Conservation (phyloP, 2,113 vertebrate species). For the Ploceus nigricollis region DNA sequence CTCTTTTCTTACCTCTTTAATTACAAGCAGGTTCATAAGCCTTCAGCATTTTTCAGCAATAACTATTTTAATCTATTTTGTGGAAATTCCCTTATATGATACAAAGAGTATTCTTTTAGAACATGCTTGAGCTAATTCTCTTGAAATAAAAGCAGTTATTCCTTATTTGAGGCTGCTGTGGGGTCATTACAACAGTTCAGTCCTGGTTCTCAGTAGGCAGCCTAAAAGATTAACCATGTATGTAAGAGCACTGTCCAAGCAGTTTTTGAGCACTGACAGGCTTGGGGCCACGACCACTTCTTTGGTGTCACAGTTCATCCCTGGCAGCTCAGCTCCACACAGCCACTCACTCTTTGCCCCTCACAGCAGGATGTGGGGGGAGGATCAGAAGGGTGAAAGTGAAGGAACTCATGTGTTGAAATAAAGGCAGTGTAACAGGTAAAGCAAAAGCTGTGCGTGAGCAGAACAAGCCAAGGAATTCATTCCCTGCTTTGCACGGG, state of each 20-base stretch:
- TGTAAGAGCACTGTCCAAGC: neutral
- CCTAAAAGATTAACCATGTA: neutral
- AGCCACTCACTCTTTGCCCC: neutral
- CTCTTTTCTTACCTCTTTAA: neutral
- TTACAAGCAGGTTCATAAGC: neutral
- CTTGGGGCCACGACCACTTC: neutral
- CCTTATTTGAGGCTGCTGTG: neutral
- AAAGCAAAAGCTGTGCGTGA: neutral
- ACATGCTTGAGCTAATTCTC: neutral
- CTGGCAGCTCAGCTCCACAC: neutral
- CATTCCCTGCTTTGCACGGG: rapidly evolving
- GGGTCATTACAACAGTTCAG: neutral
- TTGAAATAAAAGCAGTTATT: neutral
- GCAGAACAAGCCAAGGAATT: neutral
- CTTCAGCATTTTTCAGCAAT: neutral
- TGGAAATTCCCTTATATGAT: neutral
- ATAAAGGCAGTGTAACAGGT: neutral
- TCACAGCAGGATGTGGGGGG: neutral
- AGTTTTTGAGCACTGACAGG: neutral
- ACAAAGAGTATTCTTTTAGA: neutral
- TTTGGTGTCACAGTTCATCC: neutral
- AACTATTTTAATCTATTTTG: neutral
- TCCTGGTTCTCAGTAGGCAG: neutral
- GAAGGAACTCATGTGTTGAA: neutral
- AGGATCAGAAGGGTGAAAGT: neutral